Conservation (phyloP, 2,888 invertebrate species). For the Oxytorus armatus region DNA sequence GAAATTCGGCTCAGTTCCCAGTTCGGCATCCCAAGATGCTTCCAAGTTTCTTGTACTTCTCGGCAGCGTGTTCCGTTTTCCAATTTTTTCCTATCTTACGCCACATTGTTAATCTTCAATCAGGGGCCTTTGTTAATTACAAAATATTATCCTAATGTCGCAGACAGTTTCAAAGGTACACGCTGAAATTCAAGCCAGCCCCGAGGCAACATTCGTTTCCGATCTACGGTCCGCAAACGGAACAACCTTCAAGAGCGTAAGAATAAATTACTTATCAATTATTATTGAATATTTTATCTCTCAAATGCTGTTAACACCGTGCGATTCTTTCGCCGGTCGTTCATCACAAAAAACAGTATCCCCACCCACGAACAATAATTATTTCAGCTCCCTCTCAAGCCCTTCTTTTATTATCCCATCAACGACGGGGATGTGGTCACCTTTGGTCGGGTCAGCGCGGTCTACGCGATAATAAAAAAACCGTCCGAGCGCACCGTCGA, state of each 20-base stretch:
- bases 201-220: slow-evolving; percentile 82
- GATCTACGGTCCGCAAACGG: slow-evolving; percentile 85
- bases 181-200: slow-evolving; percentile 85
- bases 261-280: slow-evolving; percentile 20
- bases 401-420: slow-evolving; percentile 78
- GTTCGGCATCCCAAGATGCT: slow-evolving; percentile 88
- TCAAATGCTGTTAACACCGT: too few relatives aligned
- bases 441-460: slow-evolving; percentile 77
- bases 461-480: slow-evolving; percentile 64
- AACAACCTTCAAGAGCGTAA: slow-evolving; percentile 85
- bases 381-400: slow-evolving; percentile 77
- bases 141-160: slow-evolving; percentile 60
- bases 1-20: slow-evolving; percentile 84
- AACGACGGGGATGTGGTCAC: slow-evolving; percentile 75
- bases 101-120: too few relatives aligned
- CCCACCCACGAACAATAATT: too few relatives aligned
- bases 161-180: slow-evolving; percentile 85
- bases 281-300: too few relatives aligned
- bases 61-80: slow-evolving; percentile 83
- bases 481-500: neutral
- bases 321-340: too few relatives aligned
- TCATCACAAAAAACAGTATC: too few relatives aligned
- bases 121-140: too few relatives aligned
- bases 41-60: slow-evolving; percentile 88
- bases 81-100: too few relatives aligned